Percentiles rank a stretch among this genome's conserved stretches.
phyloP scores from a whole-genome alignment of 2,888 invertebrate genomes.

The Vandiemenella viatica region DNA sequence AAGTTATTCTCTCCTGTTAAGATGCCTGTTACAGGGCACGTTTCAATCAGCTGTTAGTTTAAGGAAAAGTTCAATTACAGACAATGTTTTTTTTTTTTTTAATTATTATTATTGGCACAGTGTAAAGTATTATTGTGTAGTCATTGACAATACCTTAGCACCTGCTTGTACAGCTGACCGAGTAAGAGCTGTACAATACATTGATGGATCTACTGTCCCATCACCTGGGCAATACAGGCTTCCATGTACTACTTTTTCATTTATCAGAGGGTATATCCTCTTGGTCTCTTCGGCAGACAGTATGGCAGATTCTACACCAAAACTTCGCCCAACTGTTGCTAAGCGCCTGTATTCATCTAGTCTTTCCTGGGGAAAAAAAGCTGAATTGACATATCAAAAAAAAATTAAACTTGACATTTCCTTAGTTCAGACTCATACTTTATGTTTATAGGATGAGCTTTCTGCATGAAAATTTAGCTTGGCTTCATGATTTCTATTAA shows the following conservation, averaged over 20 bases:
- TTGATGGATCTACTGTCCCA: constrained; percentile 72
- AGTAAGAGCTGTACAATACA: constrained; percentile 58
- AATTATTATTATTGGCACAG: neutral
- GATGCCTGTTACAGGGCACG: constrained; percentile 57
- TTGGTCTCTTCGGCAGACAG: constrained; percentile 57
- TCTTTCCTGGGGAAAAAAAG: constrained; percentile 55
- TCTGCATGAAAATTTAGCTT: too few relatives aligned
- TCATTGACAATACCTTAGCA: constrained; percentile 40
- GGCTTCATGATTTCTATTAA: too few relatives aligned
- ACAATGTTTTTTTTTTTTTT: neutral
- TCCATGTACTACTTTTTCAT: constrained; percentile 56
- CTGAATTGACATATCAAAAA: too few relatives aligned
- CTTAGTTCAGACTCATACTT: too few relatives aligned
- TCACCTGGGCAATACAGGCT: constrained; percentile 66
- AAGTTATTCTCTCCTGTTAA: constrained; percentile 45
- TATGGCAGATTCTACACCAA: constrained; percentile 60
- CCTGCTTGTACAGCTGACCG: constrained; percentile 56
- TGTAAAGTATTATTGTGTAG: neutral
- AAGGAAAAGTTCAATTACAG: neutral
- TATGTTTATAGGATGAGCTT: too few relatives aligned
- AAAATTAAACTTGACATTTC: too few relatives aligned
- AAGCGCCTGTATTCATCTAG: constrained; percentile 71
- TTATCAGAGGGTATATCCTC: constrained; percentile 59
- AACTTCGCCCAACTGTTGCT: constrained; percentile 61
- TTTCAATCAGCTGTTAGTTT: constrained; percentile 47